A percentile compares a stretch with the other conserved stretches of the same genome.
Conservation (phyloP, 2,888 invertebrate species). For the Brenthis daphne region DNA sequence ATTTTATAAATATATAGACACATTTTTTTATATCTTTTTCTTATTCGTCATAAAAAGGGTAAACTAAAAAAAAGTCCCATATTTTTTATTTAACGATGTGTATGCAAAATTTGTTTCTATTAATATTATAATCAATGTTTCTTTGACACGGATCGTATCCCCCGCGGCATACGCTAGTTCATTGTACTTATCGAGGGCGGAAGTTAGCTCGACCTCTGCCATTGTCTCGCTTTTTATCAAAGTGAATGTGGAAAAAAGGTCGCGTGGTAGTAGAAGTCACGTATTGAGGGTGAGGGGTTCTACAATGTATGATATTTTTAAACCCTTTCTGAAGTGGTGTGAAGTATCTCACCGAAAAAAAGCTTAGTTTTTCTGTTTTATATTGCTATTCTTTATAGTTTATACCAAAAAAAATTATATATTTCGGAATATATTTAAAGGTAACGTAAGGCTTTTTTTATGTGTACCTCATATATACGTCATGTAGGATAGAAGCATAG, state of each 20-base stretch:
- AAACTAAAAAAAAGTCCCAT: too few relatives aligned
- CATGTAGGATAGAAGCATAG: too few relatives aligned
- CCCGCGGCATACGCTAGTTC: conserved; percentile 25
- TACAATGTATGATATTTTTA: conserved; percentile 19
- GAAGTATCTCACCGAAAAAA: neutral
- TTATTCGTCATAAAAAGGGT: neutral
- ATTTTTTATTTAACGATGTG: too few relatives aligned
- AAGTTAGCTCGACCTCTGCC: conserved; percentile 28
- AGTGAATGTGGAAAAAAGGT: conserved; percentile 15
- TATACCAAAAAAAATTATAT: too few relatives aligned
- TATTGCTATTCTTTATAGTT: too few relatives aligned
- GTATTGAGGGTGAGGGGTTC: conserved; percentile 11
- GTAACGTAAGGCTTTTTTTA: too few relatives aligned
- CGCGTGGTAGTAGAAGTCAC: conserved; percentile 13
- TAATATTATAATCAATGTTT: conserved; percentile 13
- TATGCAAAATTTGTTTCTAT: conserved; percentile 1
- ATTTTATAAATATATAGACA: too few relatives aligned
- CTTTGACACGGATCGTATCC: conserved; percentile 19
- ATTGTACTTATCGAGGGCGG: conserved; percentile 32
- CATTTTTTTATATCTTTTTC: neutral
- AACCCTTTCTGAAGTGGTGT: neutral
- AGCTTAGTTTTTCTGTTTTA: neutral
- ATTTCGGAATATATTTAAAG: too few relatives aligned
- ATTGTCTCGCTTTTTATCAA: conserved; percentile 32
- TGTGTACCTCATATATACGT: too few relatives aligned